Conservation (phyloP, 2,888 invertebrate genomes). For the Rhamnusium bicolor region DNA sequence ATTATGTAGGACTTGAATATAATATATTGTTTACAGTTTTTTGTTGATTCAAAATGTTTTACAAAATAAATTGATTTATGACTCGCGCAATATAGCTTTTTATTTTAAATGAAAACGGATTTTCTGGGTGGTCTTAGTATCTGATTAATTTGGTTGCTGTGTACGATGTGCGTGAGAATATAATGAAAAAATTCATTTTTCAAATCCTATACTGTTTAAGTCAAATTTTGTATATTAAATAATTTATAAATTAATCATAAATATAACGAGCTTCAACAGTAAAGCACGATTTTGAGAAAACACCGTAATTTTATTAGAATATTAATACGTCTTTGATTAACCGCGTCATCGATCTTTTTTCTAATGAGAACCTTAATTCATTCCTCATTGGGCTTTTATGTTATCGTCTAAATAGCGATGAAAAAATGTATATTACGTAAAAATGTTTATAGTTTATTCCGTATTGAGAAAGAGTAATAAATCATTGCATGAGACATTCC, state of each 20-base stretch:
- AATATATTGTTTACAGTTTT: background rate
- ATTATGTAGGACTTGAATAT: background rate
- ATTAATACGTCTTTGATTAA: too few species aligned
- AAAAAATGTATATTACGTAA: too few species aligned
- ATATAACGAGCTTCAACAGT: background rate
- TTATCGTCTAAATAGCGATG: too few species aligned
- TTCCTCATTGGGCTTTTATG: too few species aligned
- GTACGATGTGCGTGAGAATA: background rate
- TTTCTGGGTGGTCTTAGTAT: conserved; percentile 1
- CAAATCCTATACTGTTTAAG: background rate
- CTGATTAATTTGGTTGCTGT: background rate
- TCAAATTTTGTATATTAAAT: background rate
- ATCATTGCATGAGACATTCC: too few species aligned
- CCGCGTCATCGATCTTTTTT: too few species aligned
- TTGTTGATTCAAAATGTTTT: background rate
- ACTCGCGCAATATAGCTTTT: background rate
- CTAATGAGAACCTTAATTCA: too few species aligned
- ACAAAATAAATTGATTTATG: background rate
- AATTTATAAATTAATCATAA: background rate
- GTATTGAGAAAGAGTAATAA: too few species aligned
- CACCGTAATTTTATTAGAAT: background rate
- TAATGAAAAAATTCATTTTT: background rate
- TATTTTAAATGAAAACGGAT: background rate
- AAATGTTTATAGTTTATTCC: too few species aligned
- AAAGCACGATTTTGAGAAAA: background rate